phyloP scores from a whole-genome alignment of 2,797 vertebrate genomes.

The Enteromius thamalakanensis region DNA sequence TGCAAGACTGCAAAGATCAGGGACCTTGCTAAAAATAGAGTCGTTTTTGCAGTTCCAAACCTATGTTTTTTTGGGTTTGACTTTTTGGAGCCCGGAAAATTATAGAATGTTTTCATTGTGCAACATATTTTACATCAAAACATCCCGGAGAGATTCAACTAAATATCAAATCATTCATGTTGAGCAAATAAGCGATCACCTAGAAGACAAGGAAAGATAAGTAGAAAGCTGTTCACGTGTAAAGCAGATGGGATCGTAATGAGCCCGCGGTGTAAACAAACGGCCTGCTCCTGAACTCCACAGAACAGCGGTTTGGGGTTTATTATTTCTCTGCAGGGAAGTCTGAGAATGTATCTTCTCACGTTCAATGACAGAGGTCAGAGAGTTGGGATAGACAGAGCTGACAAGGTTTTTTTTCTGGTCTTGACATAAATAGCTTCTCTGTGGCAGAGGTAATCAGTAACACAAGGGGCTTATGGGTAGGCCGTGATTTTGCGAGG shows the following conservation, averaged over 20 bases:
- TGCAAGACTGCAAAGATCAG: background rate
- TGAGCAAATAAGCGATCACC: background rate
- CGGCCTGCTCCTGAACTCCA: background rate
- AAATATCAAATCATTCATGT: background rate
- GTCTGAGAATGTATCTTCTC: background rate
- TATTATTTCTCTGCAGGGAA: slow-evolving; percentile 8
- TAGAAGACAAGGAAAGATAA: background rate
- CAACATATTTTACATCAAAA: background rate
- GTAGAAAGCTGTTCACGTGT: slow-evolving; percentile 5
- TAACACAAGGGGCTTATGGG: background rate
- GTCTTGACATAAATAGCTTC: background rate
- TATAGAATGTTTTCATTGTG: background rate
- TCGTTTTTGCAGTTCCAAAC: background rate
- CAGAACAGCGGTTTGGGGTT: background rate
- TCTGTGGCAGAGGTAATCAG: slow-evolving; percentile 1
- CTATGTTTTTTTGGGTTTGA: background rate
- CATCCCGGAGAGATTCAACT: background rate
- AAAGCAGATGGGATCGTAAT: background rate
- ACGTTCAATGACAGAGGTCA: slow-evolving; percentile 32
- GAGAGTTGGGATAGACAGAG: background rate
- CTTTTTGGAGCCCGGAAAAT: background rate
- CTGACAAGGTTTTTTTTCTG: background rate
- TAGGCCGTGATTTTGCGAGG: background rate
- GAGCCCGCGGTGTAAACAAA: background rate
- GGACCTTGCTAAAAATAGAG: background rate